Conservation (phyloP, 1,140 invertebrate species). For the Chironomus striatipennis region DNA sequence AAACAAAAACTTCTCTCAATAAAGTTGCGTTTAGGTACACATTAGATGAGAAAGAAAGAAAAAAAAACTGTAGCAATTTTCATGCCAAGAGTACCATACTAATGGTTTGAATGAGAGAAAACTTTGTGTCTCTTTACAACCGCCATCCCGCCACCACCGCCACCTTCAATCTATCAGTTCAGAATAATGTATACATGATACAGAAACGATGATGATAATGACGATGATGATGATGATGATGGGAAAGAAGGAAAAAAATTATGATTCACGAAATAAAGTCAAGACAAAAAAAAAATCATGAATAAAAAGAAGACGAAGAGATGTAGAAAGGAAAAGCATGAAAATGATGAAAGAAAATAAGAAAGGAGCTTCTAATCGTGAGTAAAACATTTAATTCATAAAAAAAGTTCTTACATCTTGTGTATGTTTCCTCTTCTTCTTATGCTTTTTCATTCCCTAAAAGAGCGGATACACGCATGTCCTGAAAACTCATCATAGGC, state of each 20-base stretch:
- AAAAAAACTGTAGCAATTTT: no score
- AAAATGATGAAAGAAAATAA: neutral
- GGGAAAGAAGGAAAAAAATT: neutral
- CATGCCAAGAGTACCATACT: neutral
- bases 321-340: neutral
- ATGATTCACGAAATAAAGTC: neutral
- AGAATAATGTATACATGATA: no score
- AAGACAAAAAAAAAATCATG: neutral
- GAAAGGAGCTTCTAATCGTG: neutral
- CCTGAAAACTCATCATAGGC: constrained; percentile 21
- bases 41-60: no score
- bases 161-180: no score
- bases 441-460: neutral
- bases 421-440: no score
- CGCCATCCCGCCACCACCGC: neutral
- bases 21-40: no score
- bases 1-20: no score
- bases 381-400: constrained; percentile 21
- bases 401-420: neutral
- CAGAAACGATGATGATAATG: no score
- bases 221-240: no score
- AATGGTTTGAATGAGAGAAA: neutral
- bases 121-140: neutral
- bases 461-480: constrained; percentile 21
- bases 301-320: neutral